Evolutionary conservation across 2,888 invertebrate species (phyloP), one percentile per base, ranked within the genome.

Genomic region (Melinaea menophilus): DNA sequence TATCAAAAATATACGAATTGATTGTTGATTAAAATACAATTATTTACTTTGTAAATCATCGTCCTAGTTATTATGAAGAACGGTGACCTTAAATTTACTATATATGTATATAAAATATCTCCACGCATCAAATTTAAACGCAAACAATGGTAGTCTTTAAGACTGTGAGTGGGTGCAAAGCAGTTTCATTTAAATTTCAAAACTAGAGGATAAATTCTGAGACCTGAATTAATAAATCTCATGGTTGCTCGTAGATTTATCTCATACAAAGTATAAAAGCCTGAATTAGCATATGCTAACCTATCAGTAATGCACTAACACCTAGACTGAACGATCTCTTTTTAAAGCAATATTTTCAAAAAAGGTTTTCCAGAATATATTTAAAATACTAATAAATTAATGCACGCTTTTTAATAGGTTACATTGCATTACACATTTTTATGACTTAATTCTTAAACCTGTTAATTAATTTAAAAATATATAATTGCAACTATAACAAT

Each of bases 271-370:
- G 61, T 48, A 59, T 66, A 48, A 66, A 68, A 66, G 63, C 59
- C 56, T 60, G 56, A 58, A 69, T 69, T 69, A 62, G 60, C 69
- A 69, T 69, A 69, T 61, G 65, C 67, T 65, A 69, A 69, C 65
- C 58, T 59, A 61, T 65, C 62, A 58, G 56, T 56, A 48, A 62
- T 58, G 60, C 58, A 22, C 48, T 61, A 61, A 61, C 64, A 59
- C 62, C 47, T 64, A 41, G 48, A 41, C 55, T 55, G 56, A 48
- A 58, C 59, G 37, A 45, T 57, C 55, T 64, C 54, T 65, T 37
- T 46, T 57, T 47, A 48, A 45, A 22, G 58, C 35, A n/a, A 31
- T 31, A 59, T n/a, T 11, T 47, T 45, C 35, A 41, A 47, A 47
- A 22, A 37, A 22, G 11, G 4, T 3, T 35, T 48, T 48, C 13